Conservation (phyloP, 2,797 vertebrate species). For the Aselliscus stoliczkanus region DNA sequence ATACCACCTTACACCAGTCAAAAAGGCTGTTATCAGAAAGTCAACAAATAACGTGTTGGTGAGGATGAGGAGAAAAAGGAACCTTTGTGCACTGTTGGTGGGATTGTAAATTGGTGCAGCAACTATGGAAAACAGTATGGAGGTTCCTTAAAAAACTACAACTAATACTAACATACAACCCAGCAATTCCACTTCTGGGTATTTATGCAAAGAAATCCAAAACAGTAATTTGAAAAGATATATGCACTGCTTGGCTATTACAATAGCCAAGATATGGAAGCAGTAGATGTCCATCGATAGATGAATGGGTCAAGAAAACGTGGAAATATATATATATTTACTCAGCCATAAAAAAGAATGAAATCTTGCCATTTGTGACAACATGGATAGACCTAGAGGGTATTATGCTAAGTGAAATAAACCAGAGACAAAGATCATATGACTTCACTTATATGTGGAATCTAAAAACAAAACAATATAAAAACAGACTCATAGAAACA, state of each 20-base stretch:
- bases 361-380: background rate
- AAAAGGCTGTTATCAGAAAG: no score
- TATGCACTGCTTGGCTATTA: background rate
- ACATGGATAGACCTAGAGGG: background rate
- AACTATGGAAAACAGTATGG: background rate
- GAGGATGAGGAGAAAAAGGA: background rate
- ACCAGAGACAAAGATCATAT: background rate
- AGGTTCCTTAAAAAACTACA: background rate
- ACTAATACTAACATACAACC: background rate
- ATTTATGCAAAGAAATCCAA: background rate
- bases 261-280: background rate
- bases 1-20: no score
- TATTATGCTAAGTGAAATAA: background rate
- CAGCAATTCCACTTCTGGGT: background rate
- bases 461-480: background rate
- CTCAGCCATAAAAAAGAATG: background rate
- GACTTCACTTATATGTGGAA: background rate
- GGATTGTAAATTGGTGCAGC: background rate
- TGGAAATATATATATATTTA: background rate
- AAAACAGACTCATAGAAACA: background rate
- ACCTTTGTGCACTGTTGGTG: background rate
- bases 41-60: background rate
- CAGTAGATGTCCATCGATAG: background rate
- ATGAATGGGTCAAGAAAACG: background rate
- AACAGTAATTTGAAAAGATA: background rate